A percentile compares a stretch with the other conserved stretches of the same genome.
Evolutionary conservation across 1,140 invertebrate species (phyloP).

Genomic region (Subanguina moxae): DNA sequence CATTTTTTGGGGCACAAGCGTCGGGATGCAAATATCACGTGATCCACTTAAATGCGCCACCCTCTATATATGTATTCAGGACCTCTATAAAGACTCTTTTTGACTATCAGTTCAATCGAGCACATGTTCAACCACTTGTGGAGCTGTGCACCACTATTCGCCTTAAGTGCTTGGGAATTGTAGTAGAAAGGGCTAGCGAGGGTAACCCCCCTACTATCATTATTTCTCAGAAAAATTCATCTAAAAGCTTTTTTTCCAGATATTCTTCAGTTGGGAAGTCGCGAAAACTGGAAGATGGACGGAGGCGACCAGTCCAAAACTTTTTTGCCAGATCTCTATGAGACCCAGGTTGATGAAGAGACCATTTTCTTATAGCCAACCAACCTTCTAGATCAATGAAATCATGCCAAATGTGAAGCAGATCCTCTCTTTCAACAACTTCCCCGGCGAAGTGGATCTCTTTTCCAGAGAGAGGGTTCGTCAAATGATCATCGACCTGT

Average conservation of each 20-base stretch:
- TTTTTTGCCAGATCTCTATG: conserved; percentile 55
- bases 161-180: conserved; percentile 43
- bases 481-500: conserved; percentile 44
- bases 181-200: conserved; percentile 38
- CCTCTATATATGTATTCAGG: conserved; percentile 14
- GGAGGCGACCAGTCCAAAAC: conserved; percentile 47
- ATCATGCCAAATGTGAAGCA: conserved; percentile 42
- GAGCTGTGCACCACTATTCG: conserved; percentile 55
- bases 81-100: conserved; percentile 41
- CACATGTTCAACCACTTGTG: conserved; percentile 51
- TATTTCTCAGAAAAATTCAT: too few species aligned
- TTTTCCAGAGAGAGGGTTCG: conserved; percentile 47
- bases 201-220: conserved; percentile 20
- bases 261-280: conserved; percentile 31
- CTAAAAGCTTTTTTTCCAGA: conserved; percentile 39
- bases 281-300: conserved; percentile 54
- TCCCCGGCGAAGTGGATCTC: conserved; percentile 48
- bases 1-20: too few species aligned
- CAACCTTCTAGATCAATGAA: conserved; percentile 49
- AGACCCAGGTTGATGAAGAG: conserved; percentile 45
- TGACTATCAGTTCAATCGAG: conserved; percentile 43
- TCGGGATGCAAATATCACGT: too few species aligned
- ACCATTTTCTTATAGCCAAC: background rate
- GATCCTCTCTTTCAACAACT: conserved; percentile 44
- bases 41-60: too few species aligned